Evolutionary conservation across 2,113 vertebrate genomes (phyloP).

Genomic region (Vulpes lagopus): DNA sequence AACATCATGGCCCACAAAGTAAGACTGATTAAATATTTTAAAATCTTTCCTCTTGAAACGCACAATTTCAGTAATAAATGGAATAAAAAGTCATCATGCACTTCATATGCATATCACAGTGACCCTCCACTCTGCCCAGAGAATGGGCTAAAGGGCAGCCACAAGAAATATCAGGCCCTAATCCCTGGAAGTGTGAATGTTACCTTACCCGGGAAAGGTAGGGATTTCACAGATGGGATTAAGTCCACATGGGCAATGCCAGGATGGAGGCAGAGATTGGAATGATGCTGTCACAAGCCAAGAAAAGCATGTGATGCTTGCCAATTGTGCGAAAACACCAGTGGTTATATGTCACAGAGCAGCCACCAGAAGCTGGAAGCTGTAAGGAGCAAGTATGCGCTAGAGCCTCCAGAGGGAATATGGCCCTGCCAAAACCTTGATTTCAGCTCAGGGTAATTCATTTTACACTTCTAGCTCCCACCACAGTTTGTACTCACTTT

Average conservation of each 20-base stretch:
- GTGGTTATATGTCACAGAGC: neutral
- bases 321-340: neutral
- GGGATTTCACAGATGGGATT: neutral
- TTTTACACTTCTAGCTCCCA: neutral
- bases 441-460: neutral
- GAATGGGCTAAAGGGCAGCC: neutral
- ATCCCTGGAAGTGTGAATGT: neutral
- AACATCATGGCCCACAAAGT: neutral
- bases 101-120: neutral
- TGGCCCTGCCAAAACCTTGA: neutral
- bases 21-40: neutral
- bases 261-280: neutral
- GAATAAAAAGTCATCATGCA: neutral
- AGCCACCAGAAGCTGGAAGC: neutral
- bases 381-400: neutral
- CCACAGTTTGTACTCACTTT: neutral
- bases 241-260: neutral
- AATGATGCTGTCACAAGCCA: neutral
- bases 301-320: neutral
- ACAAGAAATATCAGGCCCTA: neutral
- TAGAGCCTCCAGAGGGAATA: neutral
- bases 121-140: neutral
- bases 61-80: neutral
- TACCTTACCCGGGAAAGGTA: neutral
- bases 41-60: neutral